These are phyloP conservation scores for Mizuhopecten yessoensis DNA, from an alignment of 1,140 invertebrate genomes.

Conservation along the genomic window DNA sequence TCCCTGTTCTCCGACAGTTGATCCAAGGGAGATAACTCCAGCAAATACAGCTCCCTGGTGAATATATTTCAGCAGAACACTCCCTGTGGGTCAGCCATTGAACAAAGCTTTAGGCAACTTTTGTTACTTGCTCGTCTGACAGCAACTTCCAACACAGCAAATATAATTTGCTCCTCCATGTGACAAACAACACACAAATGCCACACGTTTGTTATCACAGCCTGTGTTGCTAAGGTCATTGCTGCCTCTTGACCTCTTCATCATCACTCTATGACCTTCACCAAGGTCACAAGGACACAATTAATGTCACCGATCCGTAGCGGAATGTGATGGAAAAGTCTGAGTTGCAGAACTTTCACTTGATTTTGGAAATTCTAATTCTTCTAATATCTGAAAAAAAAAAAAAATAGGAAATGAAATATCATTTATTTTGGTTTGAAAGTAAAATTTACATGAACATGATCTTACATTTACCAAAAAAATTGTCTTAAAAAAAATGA, in stretches of 20 bases:
- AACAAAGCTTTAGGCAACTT: neutral
- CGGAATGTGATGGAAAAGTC: neutral
- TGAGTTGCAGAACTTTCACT: neutral
- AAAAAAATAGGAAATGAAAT: neutral
- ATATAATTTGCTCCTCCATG: neutral
- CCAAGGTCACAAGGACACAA: neutral
- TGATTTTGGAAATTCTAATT: neutral
- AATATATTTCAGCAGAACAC: too few species aligned
- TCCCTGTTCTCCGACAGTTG: too few species aligned
- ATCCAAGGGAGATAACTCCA: neutral
- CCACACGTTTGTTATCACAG: neutral
- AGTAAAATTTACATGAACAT: too few species aligned
- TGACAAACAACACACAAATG: neutral
- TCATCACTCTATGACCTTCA: neutral
- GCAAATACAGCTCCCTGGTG: too few species aligned
- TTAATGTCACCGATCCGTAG: neutral
- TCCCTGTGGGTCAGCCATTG: neutral
- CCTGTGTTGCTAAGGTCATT: neutral
- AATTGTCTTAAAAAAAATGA: too few species aligned
- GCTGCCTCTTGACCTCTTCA: neutral
- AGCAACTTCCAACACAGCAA: neutral
- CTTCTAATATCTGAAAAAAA: constrained; percentile 8
- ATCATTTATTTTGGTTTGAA: too few species aligned
- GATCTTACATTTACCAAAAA: too few species aligned
- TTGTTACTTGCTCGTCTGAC: neutral